A percentile compares a stretch with the other conserved stretches of the same genome.
Evolutionary conservation across 1,140 invertebrate genomes (phyloP).

Genomic region (Drosophila simulans): DNA sequence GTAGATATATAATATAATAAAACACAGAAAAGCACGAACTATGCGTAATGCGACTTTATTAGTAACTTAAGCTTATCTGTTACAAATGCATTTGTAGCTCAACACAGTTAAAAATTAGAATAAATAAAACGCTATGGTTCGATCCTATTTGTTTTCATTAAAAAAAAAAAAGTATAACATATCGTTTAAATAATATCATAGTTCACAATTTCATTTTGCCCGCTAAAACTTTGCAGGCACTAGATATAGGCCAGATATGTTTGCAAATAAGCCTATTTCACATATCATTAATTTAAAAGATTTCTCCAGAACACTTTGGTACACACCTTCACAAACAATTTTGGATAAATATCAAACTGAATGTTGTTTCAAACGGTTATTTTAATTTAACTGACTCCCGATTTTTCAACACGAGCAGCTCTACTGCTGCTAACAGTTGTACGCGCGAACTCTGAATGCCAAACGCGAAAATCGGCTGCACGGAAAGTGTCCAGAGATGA

Average conservation of each 20-base stretch:
- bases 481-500: slow-evolving; percentile 41
- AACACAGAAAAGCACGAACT: too few species aligned
- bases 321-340: slow-evolving; percentile 71
- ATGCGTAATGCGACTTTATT: too few species aligned
- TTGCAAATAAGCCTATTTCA: neutral
- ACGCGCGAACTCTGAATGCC: slow-evolving; percentile 78
- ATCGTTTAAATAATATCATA: neutral
- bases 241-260: neutral
- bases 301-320: neutral
- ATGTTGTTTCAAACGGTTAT: slow-evolving; percentile 32
- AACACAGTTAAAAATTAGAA: neutral
- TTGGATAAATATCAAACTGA: slow-evolving; percentile 15
- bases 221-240: slow-evolving; percentile 14
- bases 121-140: neutral
- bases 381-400: slow-evolving; percentile 61
- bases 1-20: too few species aligned
- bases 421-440: slow-evolving; percentile 55
- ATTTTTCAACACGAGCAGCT: slow-evolving; percentile 51
- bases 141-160: neutral
- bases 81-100: neutral
- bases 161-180: too few species aligned
- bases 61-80: too few species aligned
- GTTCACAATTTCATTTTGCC: slow-evolving; percentile 1
- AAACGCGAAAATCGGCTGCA: slow-evolving; percentile 49
- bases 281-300: neutral